Evolutionary conservation across 2,113 vertebrate genomes (phyloP).

Genomic region (Phrynosoma blainvillii): DNA sequence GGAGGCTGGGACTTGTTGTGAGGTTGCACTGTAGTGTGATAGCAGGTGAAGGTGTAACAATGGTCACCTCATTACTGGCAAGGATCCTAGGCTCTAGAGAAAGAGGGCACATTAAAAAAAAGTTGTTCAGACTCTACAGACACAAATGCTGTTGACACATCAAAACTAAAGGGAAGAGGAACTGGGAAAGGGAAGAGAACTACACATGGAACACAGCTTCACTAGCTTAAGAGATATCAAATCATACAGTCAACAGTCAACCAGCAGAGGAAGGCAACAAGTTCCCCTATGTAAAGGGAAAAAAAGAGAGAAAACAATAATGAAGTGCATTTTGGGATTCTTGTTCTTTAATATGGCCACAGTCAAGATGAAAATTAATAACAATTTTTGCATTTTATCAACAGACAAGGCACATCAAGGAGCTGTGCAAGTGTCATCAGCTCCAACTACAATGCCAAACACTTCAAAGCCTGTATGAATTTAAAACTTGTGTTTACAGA

Average conservation of each 20-base stretch:
- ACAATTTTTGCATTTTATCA: neutral
- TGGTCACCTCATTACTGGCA: constrained; percentile 85
- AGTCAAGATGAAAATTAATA: neutral
- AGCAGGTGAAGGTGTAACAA: constrained; percentile 66
- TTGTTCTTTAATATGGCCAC: neutral
- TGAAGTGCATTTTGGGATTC: neutral
- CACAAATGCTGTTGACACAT: constrained; percentile 25
- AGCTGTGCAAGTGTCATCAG: fast-evolving
- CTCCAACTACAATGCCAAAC: neutral
- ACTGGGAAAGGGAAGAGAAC: constrained; percentile 60
- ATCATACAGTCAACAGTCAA: constrained; percentile 60
- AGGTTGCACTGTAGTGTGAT: constrained; percentile 92
- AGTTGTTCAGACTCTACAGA: constrained; percentile 40
- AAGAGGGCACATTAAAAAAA: constrained; percentile 57
- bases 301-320: neutral
- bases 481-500: neutral
- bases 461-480: neutral
- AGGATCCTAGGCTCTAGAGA: constrained; percentile 95
- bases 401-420: fast-evolving
- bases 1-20: constrained; percentile 84
- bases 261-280: constrained; percentile 65
- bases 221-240: constrained; percentile 67
- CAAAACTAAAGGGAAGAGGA: constrained; percentile 56
- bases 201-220: constrained; percentile 72
- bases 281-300: constrained; percentile 50